Evolutionary conservation across 2,797 vertebrate species (phyloP).

Genomic region (Cheirogaleus major): DNA sequence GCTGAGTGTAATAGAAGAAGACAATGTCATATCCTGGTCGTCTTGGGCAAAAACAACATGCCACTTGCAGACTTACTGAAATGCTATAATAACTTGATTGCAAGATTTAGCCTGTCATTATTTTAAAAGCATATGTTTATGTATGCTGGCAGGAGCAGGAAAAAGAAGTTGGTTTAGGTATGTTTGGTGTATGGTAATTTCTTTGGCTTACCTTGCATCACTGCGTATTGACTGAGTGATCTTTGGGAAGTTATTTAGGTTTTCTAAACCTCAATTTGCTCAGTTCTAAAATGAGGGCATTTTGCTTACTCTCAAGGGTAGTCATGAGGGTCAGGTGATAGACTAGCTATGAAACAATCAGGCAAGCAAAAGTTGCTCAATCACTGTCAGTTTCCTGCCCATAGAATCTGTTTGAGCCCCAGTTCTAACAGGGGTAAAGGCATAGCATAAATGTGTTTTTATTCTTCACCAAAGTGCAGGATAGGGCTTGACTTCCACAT

Average conservation of each 20-base stretch:
- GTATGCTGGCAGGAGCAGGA: background rate
- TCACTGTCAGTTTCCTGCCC: background rate
- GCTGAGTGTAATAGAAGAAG: conserved; percentile 27
- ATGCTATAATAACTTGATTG: conserved; percentile 58
- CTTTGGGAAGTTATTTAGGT: background rate
- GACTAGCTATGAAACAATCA: background rate
- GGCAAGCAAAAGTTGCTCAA: background rate
- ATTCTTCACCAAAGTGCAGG: background rate
- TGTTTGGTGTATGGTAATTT: background rate
- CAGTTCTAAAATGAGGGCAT: background rate
- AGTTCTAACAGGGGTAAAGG: background rate
- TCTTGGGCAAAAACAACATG: conserved; percentile 55
- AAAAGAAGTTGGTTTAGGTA: background rate
- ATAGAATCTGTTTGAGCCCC: background rate
- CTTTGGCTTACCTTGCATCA: rapidly evolving
- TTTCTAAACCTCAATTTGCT: conserved; percentile 32
- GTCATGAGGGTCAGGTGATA: background rate
- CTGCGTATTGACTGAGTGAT: background rate
- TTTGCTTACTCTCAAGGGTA: conserved; percentile 35
- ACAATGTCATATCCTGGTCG: conserved; percentile 44
- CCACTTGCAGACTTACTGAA: conserved; percentile 26
- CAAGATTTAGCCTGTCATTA: conserved; percentile 54
- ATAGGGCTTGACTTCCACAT: background rate
- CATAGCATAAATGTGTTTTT: background rate
- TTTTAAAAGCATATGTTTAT: conserved; percentile 54